phyloP scores from a whole-genome alignment of 1,140 invertebrate genomes.

The Eubasilissa regina region DNA sequence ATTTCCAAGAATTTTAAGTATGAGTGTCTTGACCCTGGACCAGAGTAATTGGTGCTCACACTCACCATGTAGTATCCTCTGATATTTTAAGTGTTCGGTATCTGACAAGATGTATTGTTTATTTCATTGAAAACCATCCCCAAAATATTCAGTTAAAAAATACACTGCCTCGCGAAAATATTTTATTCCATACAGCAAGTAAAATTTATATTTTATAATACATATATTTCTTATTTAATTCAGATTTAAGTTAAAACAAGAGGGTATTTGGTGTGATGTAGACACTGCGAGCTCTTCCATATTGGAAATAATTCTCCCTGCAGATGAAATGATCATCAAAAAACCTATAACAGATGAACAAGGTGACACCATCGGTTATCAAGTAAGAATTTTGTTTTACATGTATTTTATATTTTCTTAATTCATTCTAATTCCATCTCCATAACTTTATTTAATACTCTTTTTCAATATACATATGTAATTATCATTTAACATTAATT shows the following conservation, averaged over 20 bases:
- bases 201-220: neutral
- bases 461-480: neutral
- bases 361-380: slow-evolving; percentile 75
- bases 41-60: too few species aligned
- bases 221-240: slow-evolving; percentile 10
- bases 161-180: too few species aligned
- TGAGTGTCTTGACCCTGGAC: too few species aligned
- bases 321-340: slow-evolving; percentile 82
- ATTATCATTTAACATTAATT: neutral
- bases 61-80: too few species aligned
- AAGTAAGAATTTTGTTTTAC: slow-evolving; percentile 68
- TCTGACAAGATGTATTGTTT: too few species aligned
- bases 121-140: too few species aligned
- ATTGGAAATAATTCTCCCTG: slow-evolving; percentile 90
- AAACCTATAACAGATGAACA: slow-evolving; percentile 73
- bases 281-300: slow-evolving; percentile 88
- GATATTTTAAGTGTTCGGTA: too few species aligned
- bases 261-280: slow-evolving; percentile 88
- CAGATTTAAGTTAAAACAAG: slow-evolving; percentile 84
- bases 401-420: neutral
- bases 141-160: too few species aligned
- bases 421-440: too few species aligned
- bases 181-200: too few species aligned
- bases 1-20: too few species aligned
- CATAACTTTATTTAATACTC: too few species aligned